Base-by-base conservation (phyloP, 2,797 vertebrate species). In the Peromyscus eremicus region DNA sequence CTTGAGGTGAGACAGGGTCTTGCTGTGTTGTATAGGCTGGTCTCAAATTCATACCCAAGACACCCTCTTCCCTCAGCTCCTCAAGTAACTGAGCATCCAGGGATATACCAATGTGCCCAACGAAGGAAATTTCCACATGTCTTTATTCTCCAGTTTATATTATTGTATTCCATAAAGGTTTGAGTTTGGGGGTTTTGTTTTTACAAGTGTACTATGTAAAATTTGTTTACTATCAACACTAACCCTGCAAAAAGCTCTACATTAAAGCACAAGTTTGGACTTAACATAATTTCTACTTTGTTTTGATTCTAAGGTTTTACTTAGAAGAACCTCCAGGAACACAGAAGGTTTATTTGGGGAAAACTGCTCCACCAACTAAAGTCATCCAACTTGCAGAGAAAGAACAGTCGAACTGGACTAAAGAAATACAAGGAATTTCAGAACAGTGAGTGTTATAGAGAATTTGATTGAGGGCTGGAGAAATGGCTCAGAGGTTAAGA, bases 381-480 rank as follows among this genome's bases (percentile, higher is more conserved):
- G 99, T 99, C 91, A 92, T 96, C 14, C 98, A 98, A 40, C 96
- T 99, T 96, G 99, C 99, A 96, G 99, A 99, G 97, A 99, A 99
- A 97, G 99, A 99, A 55, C 99, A 99, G 97, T 99, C 99, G 94
- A 98, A 98, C 0, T 99, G 99, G 99, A 68, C 99, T 92, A 99
- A 99, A 98, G 99, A 99, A 14, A 98, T 99, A 84, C 99, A 99
- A 97, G 99, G 99, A 98, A 98, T 99, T 98, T 99, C 99, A 90
- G 99, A 99, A 98, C 97, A 99, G 99, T 99, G 99, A 99, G 99
- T 97, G 62, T 97, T 86, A 89, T 49, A 52, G 37, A 86, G 64
- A n/a, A 52, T n/a, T 14, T 52, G 32, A 43, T 49, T 70, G 57
- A 23, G 32, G 34, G 21, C 27, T 84, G 43, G 40, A 70, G 49